phyloP scores from a whole-genome alignment of 2,797 vertebrate species.

The Pitangus sulphuratus region DNA sequence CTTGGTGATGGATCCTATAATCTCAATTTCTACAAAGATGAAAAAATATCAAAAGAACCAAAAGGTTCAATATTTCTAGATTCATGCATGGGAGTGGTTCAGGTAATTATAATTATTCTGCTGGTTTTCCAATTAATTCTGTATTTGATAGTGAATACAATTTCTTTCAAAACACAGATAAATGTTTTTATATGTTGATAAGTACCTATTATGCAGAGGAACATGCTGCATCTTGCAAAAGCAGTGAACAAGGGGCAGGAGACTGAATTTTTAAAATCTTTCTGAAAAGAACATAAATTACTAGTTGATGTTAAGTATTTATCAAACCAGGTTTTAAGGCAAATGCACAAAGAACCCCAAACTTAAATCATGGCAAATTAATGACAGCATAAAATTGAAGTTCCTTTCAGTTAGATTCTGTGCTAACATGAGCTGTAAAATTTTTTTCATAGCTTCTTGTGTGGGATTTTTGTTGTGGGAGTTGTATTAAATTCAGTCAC shows the following conservation, averaged over 20 bases:
- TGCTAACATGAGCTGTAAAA: conserved; percentile 2
- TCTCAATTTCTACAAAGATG: conserved; percentile 99
- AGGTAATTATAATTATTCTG: conserved; percentile 78
- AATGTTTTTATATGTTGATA: background rate
- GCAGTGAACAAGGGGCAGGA: background rate
- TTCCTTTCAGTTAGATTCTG: conserved; percentile 1
- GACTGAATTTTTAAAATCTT: background rate
- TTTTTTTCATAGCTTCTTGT: conserved; percentile 52
- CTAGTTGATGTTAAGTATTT: background rate
- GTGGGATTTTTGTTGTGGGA: conserved; percentile 51
- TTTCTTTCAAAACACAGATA: background rate
- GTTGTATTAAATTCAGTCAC: conserved; percentile 46
- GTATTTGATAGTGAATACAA: background rate
- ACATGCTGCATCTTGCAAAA: background rate
- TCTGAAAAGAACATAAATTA: background rate
- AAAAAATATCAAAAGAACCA: conserved; percentile 98
- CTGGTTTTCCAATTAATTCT: background rate
- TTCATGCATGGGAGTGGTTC: conserved; percentile 97
- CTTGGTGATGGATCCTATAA: conserved; percentile 98
- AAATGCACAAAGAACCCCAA: background rate
- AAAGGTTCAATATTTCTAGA: conserved; percentile 99
- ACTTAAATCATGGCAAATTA: background rate
- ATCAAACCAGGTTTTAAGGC: background rate
- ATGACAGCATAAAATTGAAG: background rate
- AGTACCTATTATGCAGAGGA: background rate